phyloP scores from a whole-genome alignment of 2,113 vertebrate genomes.

The Picathartes gymnocephalus region DNA sequence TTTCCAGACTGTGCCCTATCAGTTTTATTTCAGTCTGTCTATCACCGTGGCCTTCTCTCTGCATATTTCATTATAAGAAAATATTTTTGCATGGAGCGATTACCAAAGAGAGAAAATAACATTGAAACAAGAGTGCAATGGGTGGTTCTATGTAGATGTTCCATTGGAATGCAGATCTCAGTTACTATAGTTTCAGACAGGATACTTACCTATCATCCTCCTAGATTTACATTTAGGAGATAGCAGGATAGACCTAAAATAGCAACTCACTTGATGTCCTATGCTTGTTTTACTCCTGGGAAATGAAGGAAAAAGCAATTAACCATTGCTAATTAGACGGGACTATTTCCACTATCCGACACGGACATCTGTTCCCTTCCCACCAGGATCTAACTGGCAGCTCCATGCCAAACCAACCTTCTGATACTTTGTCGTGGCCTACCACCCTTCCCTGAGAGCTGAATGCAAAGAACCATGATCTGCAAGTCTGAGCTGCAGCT shows the following conservation, averaged over 20 bases:
- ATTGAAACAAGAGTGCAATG: background rate
- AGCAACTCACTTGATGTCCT: background rate
- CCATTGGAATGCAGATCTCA: background rate
- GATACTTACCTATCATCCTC: background rate
- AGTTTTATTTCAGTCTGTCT: background rate
- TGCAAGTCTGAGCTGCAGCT: background rate
- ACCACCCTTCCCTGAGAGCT: rapidly evolving
- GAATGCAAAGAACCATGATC: background rate
- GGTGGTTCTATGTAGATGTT: background rate
- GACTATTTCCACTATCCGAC: background rate
- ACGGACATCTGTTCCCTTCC: background rate
- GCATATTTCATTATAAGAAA: background rate
- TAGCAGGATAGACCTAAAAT: background rate
- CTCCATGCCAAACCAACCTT: background rate
- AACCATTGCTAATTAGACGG: background rate
- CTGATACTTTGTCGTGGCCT: background rate
- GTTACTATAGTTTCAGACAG: background rate
- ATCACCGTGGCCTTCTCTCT: background rate
- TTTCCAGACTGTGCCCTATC: background rate
- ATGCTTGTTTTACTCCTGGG: background rate
- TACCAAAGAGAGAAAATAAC: background rate
- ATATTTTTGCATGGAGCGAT: background rate
- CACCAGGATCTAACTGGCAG: background rate
- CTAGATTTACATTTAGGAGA: background rate
- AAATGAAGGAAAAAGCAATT: background rate